Base-by-base conservation (phyloP, 1,140 invertebrate genomes). In the Chionoecetes opilio region DNA sequence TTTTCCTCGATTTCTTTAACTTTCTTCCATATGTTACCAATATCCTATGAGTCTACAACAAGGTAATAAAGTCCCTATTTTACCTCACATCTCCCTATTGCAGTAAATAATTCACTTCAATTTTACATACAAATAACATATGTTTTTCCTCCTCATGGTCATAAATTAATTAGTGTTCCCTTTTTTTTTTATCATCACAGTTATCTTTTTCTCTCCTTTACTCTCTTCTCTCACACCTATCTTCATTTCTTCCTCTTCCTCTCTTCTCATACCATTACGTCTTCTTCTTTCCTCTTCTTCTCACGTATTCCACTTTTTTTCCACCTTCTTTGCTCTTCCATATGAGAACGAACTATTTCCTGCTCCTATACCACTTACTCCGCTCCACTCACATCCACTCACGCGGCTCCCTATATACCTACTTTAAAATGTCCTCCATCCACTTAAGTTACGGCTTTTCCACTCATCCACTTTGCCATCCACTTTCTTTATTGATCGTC, bases 361-460 rank as follows among this genome's bases (percentile, higher is more conserved):
- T 3, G 63, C 63, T 75, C 63, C 63, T 26, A n/a, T n/a, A 75
- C 63, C 63, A n/a, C 63, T 75, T 26, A n/a, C 63, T 75, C n/a
- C 63, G 21, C 63, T 75, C 63, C 63, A 75, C 63, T 75, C 63
- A 75, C 63, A 75, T 75, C 63, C 63, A 75, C 63, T 75, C 63
- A 17, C 21, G 21, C 63, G n/a, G 63, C 63, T 75, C 63, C 63
- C 63, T 26, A n/a, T n/a, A n/a, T n/a, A 75, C 63, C 63, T n/a
- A 75, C 63, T 75, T n/a, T n/a, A 1, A 11, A 26, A n/a, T n/a
- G 63, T 75, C 63, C 63, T 75, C 63, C 63, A n/a, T 26, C n/a
- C 63, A 75, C 63, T 75, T n/a, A 75, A 75, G 63, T 75, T 75
- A 75, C 63, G 63, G 63, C 63, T 75, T 75, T 75, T 21, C 63